Evolutionary conservation across 2,113 vertebrate species (phyloP), one percentile per base, ranked within the genome.

Genomic region (Mormoops blainvillei): DNA sequence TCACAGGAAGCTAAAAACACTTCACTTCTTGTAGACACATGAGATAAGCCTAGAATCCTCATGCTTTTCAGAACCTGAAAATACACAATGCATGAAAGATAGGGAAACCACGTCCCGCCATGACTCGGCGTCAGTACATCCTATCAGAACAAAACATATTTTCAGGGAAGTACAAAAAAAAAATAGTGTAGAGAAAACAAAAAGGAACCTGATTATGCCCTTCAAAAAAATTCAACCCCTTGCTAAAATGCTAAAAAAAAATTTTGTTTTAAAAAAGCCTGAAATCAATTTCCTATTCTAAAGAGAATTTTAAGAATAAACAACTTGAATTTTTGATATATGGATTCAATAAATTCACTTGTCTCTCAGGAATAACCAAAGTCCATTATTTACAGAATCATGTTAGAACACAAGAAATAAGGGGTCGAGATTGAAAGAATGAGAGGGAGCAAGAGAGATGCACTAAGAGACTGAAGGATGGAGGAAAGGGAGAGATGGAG

Each of bases 281-380:
- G 14, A 81, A 95, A 93, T 77, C 48, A 85, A 74, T 77, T 88
- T 95, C 85, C 54, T 87, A 71, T 61, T 78, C 56, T 93, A 84
- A 93, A 94, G n/a, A 20, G 45, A 78, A 61, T 45, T 78, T 95
- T n/a, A 61, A 89, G 63, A 93, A 85, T 3, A 86, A 96, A 28
- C 19, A 77, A 65, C 38, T 86, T 92, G 22, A 77, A 73, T 74
- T 85, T 93, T 97, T 89, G 19, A 92, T 52, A 36, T 31, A 58
- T 67, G 31, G 50, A 85, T 48, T 89, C 76, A 92, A 83, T 81
- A 92, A 77, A 83, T 89, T 80, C 43, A 70, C 65, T 87, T 61
- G 52, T 87, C 54, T 83, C 82, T 91, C 38, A 77, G 63, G 56
- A 95, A 93, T 36, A 70, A 93, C 33, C 13, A 24, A 87, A 68